These are phyloP conservation scores for Chamaedrilus cognettii DNA, from an alignment of 2,888 invertebrate genomes.

Conservation along the genomic window DNA sequence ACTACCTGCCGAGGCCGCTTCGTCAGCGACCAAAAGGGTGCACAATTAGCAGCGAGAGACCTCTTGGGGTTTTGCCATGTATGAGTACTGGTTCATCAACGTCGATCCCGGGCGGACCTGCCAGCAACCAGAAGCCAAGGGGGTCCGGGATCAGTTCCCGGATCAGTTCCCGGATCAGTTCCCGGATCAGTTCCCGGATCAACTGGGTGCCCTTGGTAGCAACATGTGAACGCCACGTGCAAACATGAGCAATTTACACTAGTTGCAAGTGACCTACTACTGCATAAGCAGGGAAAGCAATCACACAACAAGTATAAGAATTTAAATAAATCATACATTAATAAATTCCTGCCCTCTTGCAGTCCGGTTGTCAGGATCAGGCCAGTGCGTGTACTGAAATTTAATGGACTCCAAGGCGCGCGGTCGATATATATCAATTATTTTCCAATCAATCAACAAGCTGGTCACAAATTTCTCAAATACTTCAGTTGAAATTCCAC, in stretches of 20 bases:
- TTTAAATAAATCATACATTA: too few relatives aligned
- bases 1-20: too few relatives aligned
- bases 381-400: conserved; percentile 60
- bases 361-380: conserved; percentile 53
- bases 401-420: conserved; percentile 49
- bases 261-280: neutral
- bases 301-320: conserved; percentile 26
- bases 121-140: too few relatives aligned
- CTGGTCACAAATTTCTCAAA: conserved; percentile 46
- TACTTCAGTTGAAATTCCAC: conserved; percentile 29
- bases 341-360: conserved; percentile 50
- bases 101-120: too few relatives aligned
- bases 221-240: neutral
- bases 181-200: too few relatives aligned
- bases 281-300: neutral
- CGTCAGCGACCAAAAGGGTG: too few relatives aligned
- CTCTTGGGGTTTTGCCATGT: too few relatives aligned
- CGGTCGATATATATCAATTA: conserved; percentile 39
- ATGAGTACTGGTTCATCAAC: too few relatives aligned
- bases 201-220: too few relatives aligned
- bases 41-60: too few relatives aligned
- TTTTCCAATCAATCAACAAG: conserved; percentile 42
- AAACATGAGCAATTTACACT: neutral
- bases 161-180: too few relatives aligned
- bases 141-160: too few relatives aligned